Base-by-base conservation (phyloP, 2,113 vertebrate genomes). In the Cheilinus undulatus region DNA sequence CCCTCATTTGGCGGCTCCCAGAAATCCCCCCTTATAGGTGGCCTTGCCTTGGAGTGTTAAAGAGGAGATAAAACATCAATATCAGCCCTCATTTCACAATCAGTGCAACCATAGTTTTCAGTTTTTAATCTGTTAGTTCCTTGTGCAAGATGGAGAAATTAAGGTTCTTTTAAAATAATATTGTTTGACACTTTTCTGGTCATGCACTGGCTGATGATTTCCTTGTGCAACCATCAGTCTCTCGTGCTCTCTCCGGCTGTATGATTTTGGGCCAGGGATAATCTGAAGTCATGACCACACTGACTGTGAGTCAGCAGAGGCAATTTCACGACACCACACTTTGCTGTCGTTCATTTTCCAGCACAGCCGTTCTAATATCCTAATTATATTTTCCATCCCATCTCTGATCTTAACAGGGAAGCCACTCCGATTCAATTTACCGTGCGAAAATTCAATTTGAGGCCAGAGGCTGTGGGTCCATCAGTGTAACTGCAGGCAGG, bases 381-480 rank as follows among this genome's bases (percentile, higher is more conserved):
- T 78, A 75, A 91, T 86, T 80, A 61, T 71, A 27, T 78, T 88
- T 84, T 53, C 61, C 26, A 38, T 70, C 76, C 74, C 80, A 63
- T 68, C 81, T 80, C 24, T 24, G 45, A 40, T 76, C 82, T 74
- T 83, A 69, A 85, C 71, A 56, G 38, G 13, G 46, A 74, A 71
- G 73, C 27, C 19, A 64, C 70, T 79, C 50, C 52, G 70, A 86
- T 89, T 88, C 56, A 79, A 84, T 88, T 90, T 77, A 65, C 76
- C 63, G 60, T 60, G 28, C 17, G n/a, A 78, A 49, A 82, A 88
- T 89, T 87, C 26, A 76, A 73, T 90, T 83, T 78, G 54, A 82
- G 62, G 61, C 69, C 49, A 28, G 69, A 65, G 45, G 60, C 48
- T 34, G 19, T 43, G 60, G 27, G n/a, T 34, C 48, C 6, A 14